Evolutionary conservation across 1,140 invertebrate genomes (phyloP).

Genomic region (Helicoverpa armigera): DNA sequence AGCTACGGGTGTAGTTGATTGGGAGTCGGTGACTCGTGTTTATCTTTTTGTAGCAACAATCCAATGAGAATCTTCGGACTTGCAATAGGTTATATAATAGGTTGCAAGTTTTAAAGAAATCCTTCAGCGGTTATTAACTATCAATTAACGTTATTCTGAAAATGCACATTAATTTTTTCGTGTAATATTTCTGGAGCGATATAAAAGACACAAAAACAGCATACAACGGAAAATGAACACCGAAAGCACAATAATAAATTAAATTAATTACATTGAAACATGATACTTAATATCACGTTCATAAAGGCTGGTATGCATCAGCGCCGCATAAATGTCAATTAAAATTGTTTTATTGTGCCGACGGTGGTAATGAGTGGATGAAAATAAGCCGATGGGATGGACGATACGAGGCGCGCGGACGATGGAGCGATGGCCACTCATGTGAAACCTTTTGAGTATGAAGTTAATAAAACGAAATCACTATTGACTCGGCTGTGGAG

Average conservation of each 20-base stretch:
- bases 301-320: conserved; percentile 41
- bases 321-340: conserved; percentile 43
- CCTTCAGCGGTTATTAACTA: too few species aligned
- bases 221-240: neutral
- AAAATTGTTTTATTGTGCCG: conserved; percentile 46
- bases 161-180: too few species aligned
- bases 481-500: neutral
- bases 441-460: conserved; percentile 19
- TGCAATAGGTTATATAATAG: too few species aligned
- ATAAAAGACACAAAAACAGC: neutral
- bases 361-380: conserved; percentile 26
- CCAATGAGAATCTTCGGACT: too few species aligned
- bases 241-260: conserved; percentile 33
- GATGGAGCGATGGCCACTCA: conserved; percentile 11
- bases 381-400: conserved; percentile 20
- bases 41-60: neutral
- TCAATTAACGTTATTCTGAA: too few species aligned
- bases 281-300: conserved; percentile 30
- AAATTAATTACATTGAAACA: conserved; percentile 45
- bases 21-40: neutral
- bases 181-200: neutral
- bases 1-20: neutral
- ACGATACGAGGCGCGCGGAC: neutral
- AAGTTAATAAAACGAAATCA: conserved; percentile 6
- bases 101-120: too few species aligned